Evolutionary conservation across 2,113 vertebrate genomes (phyloP), one percentile per base, ranked within the genome.

Genomic region (Melanerpes formicivorus): DNA sequence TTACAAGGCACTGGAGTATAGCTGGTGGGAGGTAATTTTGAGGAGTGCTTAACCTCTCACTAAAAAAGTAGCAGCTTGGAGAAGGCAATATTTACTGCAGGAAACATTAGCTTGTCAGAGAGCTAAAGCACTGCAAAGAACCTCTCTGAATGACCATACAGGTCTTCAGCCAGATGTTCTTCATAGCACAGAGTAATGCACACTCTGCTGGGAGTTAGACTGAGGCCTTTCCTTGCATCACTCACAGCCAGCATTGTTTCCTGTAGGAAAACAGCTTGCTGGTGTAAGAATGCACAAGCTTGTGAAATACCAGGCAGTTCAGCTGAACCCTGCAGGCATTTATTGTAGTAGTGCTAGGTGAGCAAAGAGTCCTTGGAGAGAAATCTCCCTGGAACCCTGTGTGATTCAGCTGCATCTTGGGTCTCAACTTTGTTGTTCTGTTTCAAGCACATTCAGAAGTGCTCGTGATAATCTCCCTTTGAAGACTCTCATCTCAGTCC

Each of bases 31-130:
- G 96, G 96, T 96, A 95, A 80, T 92, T 93, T 34, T 79, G 91
- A 93, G 40, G 86, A 94, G 94, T 90, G 75, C 93, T 97, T 97
- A 96, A 97, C 96, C 96, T 95, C 94, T 90, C 79, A 83, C 79
- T 95, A 93, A 96, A 96, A 96, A 95, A 97, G 97, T 96, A 96
- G 94, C 97, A 95, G 67, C 88, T 96, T 96, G 93, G 90, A 96
- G 91, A 94, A 95, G 86, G 79, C 77, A 92, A 30, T 88, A 96
- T 97, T 97, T 94, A 95, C 90, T 94, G 79, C 95, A 92, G 94
- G 96, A 97, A 97, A 94, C 96, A 96, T 93, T 93, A 93, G 96
- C 87, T 87, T 97, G 91, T 93, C 84, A 89, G 80, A 95, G 87
- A 80, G 69, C 77, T 94, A 29, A 82, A 81, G 84, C 73, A 64